A percentile compares a stretch with the other conserved stretches of the same genome.
Conservation (phyloP, 2,113 vertebrate species). For the Deroptyus accipitrinus region DNA sequence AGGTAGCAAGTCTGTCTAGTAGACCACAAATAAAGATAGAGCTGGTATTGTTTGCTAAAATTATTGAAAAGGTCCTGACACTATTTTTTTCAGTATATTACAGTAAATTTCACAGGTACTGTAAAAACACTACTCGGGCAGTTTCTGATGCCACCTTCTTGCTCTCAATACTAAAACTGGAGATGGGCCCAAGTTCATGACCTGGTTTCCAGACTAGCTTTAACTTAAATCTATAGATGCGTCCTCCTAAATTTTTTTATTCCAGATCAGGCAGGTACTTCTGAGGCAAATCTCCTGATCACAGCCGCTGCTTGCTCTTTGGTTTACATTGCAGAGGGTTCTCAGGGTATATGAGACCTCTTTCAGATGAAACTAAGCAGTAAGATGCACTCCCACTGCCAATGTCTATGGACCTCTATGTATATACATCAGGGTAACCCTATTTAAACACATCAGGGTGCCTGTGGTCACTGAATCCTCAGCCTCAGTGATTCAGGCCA, state of each 20-base stretch:
- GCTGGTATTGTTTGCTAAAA: not conserved
- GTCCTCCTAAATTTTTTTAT: not conserved
- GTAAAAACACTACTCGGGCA: not conserved
- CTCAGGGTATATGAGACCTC: not conserved
- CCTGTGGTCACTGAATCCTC: not conserved
- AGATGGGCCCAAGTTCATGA: not conserved
- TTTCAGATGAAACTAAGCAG: not conserved
- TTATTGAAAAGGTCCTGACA: not conserved
- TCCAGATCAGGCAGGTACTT: not conserved
- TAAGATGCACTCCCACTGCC: not conserved
- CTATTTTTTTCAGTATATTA: not conserved
- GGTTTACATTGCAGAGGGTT: not conserved
- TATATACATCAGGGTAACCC: not conserved
- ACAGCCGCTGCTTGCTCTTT: not conserved
- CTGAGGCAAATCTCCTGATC: not conserved
- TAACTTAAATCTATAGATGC: not conserved
- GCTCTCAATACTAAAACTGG: not conserved
- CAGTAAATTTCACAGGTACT: not conserved
- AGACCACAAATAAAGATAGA: not conserved
- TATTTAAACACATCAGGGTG: not conserved
- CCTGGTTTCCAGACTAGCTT: not conserved
- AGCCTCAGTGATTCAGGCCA: not conserved
- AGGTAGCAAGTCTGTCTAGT: not conserved
- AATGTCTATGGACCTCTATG: not conserved
- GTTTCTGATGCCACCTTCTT: not conserved